Evolutionary conservation across 2,797 vertebrate genomes (phyloP), one percentile per base, ranked within the genome.

Genomic region (Remorina albescens): DNA sequence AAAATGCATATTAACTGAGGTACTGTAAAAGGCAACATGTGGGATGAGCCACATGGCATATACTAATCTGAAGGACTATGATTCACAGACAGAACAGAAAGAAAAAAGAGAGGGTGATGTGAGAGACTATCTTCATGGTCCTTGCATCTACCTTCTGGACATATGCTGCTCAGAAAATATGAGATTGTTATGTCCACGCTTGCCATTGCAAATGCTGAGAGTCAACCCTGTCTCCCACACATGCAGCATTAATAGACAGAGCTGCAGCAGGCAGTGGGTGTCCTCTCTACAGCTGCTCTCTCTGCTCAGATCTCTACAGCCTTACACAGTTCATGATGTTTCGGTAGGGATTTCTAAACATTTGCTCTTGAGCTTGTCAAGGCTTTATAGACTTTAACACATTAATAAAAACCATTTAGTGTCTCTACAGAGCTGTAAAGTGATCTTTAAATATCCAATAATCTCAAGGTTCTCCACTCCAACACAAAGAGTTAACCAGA

Each of bases 231-330:
- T 91, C 90, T 91, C 92, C 91, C 92, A 93, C 90, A 84, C 91
- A 90, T 84, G 86, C 88, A 90, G 87, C 87, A 92, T 86, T 91
- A 90, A 90, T 90, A 90, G 90, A 91, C 83, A 88, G 81, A 87
- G 86, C 89, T 88, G 89, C 88, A 90, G 89, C 80, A 88, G 87
- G 88, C 86, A 83, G 90, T 90, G 88, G 89, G 90, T 87, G 88
- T 89, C 87, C 81, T 89, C 85, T 83, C 84, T 67, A 86, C 84
- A 89, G 59, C 63, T 39, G 13, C 85, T 83, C 74, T 80, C 68
- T 34, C 78, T 78, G 86, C 85, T 84, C 80, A 74, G 65, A 83
- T 82, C 81, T 68, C 69, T 79, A 59, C 8, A 85, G 74, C 82
- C 60, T 73, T 51, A 74, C 73, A 71, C 59, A 84, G 62, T 76